phyloP scores from a whole-genome alignment of 64 coral and sea anemone genomes.

The Cladopsammia gracilis region DNA sequence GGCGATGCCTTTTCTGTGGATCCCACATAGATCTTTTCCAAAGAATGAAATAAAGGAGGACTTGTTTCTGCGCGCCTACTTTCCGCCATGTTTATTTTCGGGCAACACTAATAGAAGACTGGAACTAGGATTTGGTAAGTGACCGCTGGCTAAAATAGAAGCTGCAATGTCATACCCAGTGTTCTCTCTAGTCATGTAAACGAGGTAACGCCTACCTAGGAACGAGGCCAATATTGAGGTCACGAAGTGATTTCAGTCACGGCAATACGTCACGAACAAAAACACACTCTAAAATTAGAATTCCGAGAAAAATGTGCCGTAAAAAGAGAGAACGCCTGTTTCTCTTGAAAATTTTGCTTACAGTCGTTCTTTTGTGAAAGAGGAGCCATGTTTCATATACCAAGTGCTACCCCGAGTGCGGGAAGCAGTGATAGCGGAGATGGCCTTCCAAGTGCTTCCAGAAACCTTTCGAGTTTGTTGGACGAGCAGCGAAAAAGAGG shows the following conservation, averaged over 20 bases:
- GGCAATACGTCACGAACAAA: constrained; percentile 20
- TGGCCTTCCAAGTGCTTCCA: not conserved
- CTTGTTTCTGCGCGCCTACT: constrained; percentile 49
- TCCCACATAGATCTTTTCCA: constrained; percentile 76
- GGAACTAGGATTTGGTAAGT: constrained; percentile 16
- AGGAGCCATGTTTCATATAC: constrained; percentile 73
- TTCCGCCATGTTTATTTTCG: constrained; percentile 67
- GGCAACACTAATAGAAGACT: not conserved
- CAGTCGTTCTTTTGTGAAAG: not conserved
- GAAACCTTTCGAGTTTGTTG: constrained; percentile 69
- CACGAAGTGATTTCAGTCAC: constrained; percentile 10
- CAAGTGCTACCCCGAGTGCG: constrained; percentile 23
- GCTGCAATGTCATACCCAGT: not conserved
- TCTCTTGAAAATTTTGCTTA: not conserved
- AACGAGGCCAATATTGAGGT: not conserved
- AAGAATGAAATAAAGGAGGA: constrained; percentile 72
- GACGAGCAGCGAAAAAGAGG: constrained; percentile 87
- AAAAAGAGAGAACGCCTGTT: not conserved
- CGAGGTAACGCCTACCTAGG: not conserved
- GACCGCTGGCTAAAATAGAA: not conserved
- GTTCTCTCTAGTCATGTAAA: not conserved
- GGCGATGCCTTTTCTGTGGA: constrained; percentile 30
- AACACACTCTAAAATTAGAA: not conserved
- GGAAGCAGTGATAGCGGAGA: constrained; percentile 39
- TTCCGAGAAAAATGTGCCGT: not conserved